Conservation (phyloP, 2,888 invertebrate genomes). For the Dyspetes luteomarginatus region DNA sequence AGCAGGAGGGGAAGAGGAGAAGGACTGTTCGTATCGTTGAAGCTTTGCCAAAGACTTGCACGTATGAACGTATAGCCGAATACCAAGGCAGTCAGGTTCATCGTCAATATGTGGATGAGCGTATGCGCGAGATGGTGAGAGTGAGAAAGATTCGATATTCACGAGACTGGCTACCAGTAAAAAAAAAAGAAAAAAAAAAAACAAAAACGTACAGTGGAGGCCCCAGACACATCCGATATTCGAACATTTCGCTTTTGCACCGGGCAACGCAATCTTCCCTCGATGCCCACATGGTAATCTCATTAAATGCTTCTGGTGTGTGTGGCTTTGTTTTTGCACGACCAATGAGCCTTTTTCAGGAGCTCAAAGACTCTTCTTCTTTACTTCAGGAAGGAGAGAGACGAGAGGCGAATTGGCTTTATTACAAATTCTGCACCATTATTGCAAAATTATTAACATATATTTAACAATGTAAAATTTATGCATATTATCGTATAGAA, state of each 20-base stretch:
- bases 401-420: neutral
- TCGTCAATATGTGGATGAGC: neutral
- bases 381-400: neutral
- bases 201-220: neutral
- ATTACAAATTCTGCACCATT: too few relatives aligned
- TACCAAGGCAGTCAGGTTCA: slow-evolving; percentile 1
- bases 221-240: slow-evolving; percentile 70
- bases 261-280: slow-evolving; percentile 77
- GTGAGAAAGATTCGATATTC: slow-evolving; percentile 4
- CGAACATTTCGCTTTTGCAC: slow-evolving; percentile 63
- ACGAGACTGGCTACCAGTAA: slow-evolving; percentile 13
- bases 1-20: neutral
- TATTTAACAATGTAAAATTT: too few relatives aligned
- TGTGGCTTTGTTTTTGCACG: slow-evolving; percentile 76
- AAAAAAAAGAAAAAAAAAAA: too few relatives aligned
- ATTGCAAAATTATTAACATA: too few relatives aligned
- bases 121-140: neutral
- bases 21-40: neutral
- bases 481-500: too few relatives aligned
- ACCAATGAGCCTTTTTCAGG: slow-evolving; percentile 72
- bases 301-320: slow-evolving; percentile 79
- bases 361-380: neutral
- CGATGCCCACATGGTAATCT: slow-evolving; percentile 74
- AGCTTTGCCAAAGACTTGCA: neutral
- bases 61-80: neutral